Conservation (phyloP, 53 echinoderm and acorn worm species). For the Mesocentrotus franciscanus region DNA sequence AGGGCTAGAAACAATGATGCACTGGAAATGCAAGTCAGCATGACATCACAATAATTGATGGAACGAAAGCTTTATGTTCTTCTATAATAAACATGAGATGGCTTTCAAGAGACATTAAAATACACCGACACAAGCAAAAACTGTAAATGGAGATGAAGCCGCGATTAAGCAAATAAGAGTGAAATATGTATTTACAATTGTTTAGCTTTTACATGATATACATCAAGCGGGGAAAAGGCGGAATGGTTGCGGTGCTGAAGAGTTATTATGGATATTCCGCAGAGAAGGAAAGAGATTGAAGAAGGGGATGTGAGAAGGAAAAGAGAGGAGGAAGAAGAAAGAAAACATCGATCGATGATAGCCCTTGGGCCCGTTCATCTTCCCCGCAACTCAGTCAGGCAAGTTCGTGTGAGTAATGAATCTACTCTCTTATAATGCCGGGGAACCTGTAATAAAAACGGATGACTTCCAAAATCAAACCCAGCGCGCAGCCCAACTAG, state of each 20-base stretch:
- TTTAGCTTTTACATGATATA: neutral
- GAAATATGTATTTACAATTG: neutral
- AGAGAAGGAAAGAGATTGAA: slow-evolving; percentile 3
- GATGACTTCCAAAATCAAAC: slow-evolving; percentile 64
- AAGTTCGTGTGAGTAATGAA: slow-evolving; percentile 58
- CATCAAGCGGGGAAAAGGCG: neutral
- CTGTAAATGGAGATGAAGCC: neutral
- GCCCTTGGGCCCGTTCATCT: slow-evolving; percentile 32
- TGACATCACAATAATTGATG: slow-evolving; percentile 12
- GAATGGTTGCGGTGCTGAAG: neutral
- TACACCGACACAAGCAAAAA: neutral
- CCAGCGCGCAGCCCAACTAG: slow-evolving; percentile 32
- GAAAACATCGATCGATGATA: slow-evolving; percentile 56
- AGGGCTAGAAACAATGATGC: neutral
- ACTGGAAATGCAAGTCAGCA: neutral
- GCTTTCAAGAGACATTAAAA: neutral
- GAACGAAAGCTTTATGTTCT: neutral
- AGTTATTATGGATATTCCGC: neutral
- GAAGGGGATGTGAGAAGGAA: neutral
- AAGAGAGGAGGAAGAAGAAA: slow-evolving; percentile 14
- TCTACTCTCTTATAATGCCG: slow-evolving; percentile 22
- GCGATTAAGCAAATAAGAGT: neutral
- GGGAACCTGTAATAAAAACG: slow-evolving; percentile 67
- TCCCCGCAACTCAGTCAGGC: slow-evolving; percentile 56
- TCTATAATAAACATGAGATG: neutral